Percentiles rank a stretch among this genome's conserved stretches.
phyloP scores from a whole-genome alignment of 2,113 vertebrate species.

The Pycnonotus jocosus region DNA sequence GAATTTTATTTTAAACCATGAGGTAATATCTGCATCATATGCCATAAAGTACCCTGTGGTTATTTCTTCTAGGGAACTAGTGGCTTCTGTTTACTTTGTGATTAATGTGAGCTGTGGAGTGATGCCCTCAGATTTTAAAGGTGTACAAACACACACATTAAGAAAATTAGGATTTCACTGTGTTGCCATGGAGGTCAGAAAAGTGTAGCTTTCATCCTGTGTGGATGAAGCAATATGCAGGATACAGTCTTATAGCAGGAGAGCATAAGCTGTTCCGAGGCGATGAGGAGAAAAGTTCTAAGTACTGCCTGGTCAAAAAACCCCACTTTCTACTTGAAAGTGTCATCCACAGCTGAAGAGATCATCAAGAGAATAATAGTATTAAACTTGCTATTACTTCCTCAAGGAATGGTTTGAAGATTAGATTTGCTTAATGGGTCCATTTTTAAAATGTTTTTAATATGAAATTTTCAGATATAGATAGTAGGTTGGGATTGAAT shows the following conservation, averaged over 20 bases:
- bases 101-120: neutral
- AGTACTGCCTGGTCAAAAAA: neutral
- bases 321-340: neutral
- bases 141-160: neutral
- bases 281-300: neutral
- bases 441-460: neutral
- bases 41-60: neutral
- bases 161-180: neutral
- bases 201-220: neutral
- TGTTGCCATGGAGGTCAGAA: neutral
- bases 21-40: neutral
- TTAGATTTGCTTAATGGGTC: neutral
- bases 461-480: neutral
- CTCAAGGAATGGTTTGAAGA: neutral
- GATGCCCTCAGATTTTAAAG: neutral
- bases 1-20: neutral
- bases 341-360: neutral
- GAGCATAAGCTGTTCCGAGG: neutral
- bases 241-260: neutral
- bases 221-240: neutral
- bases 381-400: neutral
- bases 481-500: neutral
- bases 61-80: neutral
- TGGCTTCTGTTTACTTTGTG: neutral
- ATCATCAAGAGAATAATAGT: rapidly evolving